Conservation (phyloP, 2,888 invertebrate species). For the Rugalucina vietnamica region DNA sequence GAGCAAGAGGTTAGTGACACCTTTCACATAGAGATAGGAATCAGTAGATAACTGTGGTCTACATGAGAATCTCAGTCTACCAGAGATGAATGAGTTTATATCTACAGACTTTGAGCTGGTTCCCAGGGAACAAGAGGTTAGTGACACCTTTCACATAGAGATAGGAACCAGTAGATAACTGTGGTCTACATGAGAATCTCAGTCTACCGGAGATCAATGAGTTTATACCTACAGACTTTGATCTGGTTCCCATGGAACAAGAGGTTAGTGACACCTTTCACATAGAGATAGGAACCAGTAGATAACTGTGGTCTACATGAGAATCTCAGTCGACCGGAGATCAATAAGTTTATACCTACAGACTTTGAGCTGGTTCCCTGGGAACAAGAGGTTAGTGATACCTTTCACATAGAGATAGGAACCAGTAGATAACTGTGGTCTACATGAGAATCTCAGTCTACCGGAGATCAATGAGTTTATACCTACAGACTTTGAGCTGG, state of each 20-base stretch:
- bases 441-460: conserved; percentile 88
- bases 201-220: conserved; percentile 93
- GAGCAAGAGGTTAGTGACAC: conserved; percentile 86
- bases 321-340: conserved; percentile 90
- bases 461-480: conserved; percentile 97
- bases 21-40: too few relatives aligned
- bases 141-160: too few relatives aligned
- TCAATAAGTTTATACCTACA: conserved; percentile 96
- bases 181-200: conserved; percentile 87
- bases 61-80: conserved; percentile 89
- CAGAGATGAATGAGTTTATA: conserved; percentile 95
- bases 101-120: conserved; percentile 88
- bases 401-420: too few relatives aligned
- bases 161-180: too few relatives aligned
- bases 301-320: conserved; percentile 87
- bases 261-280: conserved; percentile 85
- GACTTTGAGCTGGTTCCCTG: conserved; percentile 85
- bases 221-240: conserved; percentile 93
- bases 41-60: conserved; percentile 87
- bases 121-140: conserved; percentile 86
- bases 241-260: conserved; percentile 85
- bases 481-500: conserved; percentile 88
- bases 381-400: conserved; percentile 86
- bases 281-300: too few relatives aligned
- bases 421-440: conserved; percentile 87